Evolutionary conservation across 1,140 invertebrate species (phyloP), one percentile per base, ranked within the genome.

Genomic region (Phymorhynchus buccinoides): DNA sequence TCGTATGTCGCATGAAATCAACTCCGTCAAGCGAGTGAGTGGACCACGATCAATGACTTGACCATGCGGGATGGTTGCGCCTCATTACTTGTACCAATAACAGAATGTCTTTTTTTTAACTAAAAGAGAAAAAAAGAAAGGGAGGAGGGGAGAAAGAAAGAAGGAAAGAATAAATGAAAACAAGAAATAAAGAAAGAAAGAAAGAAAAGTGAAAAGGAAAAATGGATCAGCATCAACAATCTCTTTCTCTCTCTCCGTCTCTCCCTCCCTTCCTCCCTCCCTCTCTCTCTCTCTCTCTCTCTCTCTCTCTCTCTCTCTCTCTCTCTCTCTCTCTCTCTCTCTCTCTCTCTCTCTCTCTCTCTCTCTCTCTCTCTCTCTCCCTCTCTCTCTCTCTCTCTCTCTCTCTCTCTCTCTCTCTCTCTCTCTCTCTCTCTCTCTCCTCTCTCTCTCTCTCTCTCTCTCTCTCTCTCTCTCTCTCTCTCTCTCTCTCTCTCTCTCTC

Each of bases 401-500:
- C 68, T 27, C 68, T 27, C 68, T 27, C 68, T 27, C 68, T 27
- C 68, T 27, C 68, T 27, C 68, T 27, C 68, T 27, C 68, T 27
- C 35, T 27, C 68, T 73, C 68, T 27, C 68, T 27, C 68, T 27
- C 35, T 27, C 68, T 27, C 27, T 73, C 68, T 27, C 35, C 44
- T 48, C 44, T 6, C 44, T 9, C 7, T 27, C 6, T 73, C 68
- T 73, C 35, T 73, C 68, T 73, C 68, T 73, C 68, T 73, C 68
- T 73, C 35, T 73, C 68, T 73, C 68, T 73, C 68, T 73, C 68
- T 73, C 68, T 73, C 35, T 73, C 68, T 73, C 68, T 73, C 68
- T 73, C 68, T 73, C 35, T 73, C 27, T 73, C 68, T 73, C 68
- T 73, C 68, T 73, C 68, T 73, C 68, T 73, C 35, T 73, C 68